Conservation (phyloP, 2,797 vertebrate genomes). For the Urocyon cinereoargenteus region DNA sequence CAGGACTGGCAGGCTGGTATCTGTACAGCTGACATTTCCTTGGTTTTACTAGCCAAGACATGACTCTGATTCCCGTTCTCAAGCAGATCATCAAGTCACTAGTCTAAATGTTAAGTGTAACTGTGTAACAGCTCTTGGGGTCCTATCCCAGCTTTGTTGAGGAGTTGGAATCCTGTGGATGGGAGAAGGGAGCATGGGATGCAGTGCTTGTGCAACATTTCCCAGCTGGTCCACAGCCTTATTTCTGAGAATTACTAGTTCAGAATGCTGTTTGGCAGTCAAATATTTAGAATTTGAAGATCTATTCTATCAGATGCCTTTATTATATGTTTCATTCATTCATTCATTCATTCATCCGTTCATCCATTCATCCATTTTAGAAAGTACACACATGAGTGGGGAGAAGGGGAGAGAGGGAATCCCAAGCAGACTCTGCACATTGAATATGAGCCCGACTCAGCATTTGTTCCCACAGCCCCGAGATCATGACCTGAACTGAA, state of each 20-base stretch:
- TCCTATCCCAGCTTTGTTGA: not conserved
- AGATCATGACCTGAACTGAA: not conserved
- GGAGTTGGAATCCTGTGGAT: not conserved
- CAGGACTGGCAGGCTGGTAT: not conserved
- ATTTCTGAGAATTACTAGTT: not conserved
- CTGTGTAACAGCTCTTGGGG: not conserved
- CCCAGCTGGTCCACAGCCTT: not conserved
- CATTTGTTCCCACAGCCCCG: not conserved
- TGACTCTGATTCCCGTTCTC: not conserved
- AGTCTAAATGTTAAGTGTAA: not conserved
- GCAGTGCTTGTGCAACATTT: not conserved
- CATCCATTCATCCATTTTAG: not conserved
- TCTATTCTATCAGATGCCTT: not conserved
- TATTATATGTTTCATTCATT: constrained; percentile 15
- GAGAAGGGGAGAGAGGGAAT: not conserved
- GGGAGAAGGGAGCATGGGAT: not conserved
- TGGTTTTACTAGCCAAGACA: not conserved
- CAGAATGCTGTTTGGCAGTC: constrained; percentile 7
- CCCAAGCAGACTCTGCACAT: not conserved
- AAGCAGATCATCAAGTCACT: not conserved
- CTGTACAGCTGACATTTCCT: not conserved
- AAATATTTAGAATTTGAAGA: constrained; percentile 39
- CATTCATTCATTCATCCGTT: not conserved
- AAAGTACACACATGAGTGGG: not conserved
- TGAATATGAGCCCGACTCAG: not conserved